These are phyloP conservation scores for Acyrthosiphon pisum DNA, from an alignment of 1,140 invertebrate species.

Conservation along the genomic window DNA sequence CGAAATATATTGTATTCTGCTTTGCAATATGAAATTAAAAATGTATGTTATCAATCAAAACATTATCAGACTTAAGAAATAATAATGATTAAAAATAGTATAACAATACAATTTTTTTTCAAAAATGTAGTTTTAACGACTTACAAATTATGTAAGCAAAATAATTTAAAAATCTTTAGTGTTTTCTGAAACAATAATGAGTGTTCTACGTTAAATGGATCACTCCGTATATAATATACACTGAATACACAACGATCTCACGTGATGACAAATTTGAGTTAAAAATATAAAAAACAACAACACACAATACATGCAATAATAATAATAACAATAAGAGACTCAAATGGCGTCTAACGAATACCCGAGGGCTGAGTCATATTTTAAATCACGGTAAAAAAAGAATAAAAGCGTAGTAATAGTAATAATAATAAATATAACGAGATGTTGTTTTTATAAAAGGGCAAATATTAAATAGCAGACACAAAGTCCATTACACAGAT, in stretches of 20 bases:
- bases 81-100: too few relatives aligned
- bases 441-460: constrained; percentile 13
- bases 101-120: too few relatives aligned
- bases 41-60: too few relatives aligned
- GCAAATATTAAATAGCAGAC: constrained; percentile 38
- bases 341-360: neutral
- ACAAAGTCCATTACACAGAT: constrained; percentile 50
- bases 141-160: too few relatives aligned
- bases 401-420: neutral
- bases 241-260: neutral
- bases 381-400: neutral
- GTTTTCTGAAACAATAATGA: too few relatives aligned
- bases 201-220: too few relatives aligned
- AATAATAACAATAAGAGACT: neutral
- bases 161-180: too few relatives aligned
- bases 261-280: neutral
- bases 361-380: neutral
- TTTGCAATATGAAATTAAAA: too few relatives aligned
- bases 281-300: neutral
- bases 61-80: too few relatives aligned
- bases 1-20: too few relatives aligned
- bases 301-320: neutral
- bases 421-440: constrained; percentile 8
- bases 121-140: too few relatives aligned
- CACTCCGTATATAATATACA: neutral